Evolutionary conservation across 2,888 invertebrate genomes (phyloP).

Genomic region (Helleia helle): DNA sequence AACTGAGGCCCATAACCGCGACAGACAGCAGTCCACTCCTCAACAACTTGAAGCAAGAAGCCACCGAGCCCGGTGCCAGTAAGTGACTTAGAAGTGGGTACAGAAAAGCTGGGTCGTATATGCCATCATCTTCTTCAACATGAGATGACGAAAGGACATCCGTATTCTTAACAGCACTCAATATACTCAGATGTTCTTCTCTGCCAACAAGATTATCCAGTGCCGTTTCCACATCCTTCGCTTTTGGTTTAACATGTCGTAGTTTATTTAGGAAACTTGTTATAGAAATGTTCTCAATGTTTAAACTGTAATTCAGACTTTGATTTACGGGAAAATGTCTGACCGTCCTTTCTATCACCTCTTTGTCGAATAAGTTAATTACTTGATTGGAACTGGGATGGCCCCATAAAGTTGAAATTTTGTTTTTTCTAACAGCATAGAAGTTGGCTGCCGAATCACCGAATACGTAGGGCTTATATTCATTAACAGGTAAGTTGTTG

Average conservation of each 20-base stretch:
- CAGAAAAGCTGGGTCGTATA: conserved; percentile 89
- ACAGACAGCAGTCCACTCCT: conserved; percentile 81
- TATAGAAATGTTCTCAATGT: conserved; percentile 18
- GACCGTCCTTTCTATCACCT: conserved; percentile 78
- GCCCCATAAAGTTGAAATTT: conserved; percentile 74
- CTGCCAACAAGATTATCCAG: conserved; percentile 31
- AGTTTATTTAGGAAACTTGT: conserved; percentile 27
- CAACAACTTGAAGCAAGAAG: conserved; percentile 80
- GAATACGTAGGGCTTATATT: conserved; percentile 88
- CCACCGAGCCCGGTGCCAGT: conserved; percentile 81
- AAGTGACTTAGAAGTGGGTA: conserved; percentile 84
- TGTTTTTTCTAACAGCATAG: conserved; percentile 78
- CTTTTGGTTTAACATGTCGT: conserved; percentile 31
- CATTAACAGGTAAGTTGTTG: conserved; percentile 76
- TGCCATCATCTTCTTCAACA: conserved; percentile 36
- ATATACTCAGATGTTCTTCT: conserved; percentile 29
- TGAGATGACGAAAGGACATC: conserved; percentile 39
- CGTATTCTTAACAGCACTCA: conserved; percentile 25
- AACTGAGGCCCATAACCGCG: conserved; percentile 80
- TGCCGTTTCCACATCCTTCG: conserved; percentile 34
- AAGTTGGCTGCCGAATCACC: conserved; percentile 86
- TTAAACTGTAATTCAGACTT: conserved; percentile 62
- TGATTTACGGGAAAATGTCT: conserved; percentile 80
- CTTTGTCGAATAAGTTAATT: conserved; percentile 79
- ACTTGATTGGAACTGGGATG: conserved; percentile 83